A percentile compares a stretch with the other conserved stretches of the same genome.
Conservation (phyloP, 2,888 invertebrate genomes). For the Hypomecis punctinalis region DNA sequence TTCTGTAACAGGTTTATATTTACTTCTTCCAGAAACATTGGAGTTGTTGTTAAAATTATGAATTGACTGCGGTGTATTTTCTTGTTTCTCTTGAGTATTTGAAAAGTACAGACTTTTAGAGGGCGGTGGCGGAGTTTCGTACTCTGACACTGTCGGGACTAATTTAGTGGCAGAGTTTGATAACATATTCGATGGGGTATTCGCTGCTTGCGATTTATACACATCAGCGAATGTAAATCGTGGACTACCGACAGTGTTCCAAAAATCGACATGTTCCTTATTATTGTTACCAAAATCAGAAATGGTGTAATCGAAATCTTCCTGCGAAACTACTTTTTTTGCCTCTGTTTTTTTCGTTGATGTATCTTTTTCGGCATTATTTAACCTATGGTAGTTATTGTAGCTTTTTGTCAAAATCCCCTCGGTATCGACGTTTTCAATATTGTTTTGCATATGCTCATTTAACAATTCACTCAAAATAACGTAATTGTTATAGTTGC, state of each 20-base stretch:
- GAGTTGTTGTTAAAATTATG: constrained; percentile 45
- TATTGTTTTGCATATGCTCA: constrained; percentile 59
- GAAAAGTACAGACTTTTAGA: constrained; percentile 43
- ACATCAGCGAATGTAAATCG: constrained; percentile 47
- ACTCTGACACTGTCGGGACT: constrained; percentile 57
- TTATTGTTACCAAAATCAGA: constrained; percentile 37
- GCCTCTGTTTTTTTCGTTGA: constrained; percentile 23
- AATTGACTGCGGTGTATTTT: constrained; percentile 37
- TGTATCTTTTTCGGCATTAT: constrained; percentile 46
- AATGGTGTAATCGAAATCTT: constrained; percentile 51
- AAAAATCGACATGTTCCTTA: constrained; percentile 54
- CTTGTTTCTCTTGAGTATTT: constrained; percentile 42
- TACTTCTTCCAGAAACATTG: constrained; percentile 17
- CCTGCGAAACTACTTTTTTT: constrained; percentile 49
- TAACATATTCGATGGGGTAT: constrained; percentile 35
- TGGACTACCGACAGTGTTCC: constrained; percentile 56
- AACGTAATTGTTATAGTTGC: constrained; percentile 59
- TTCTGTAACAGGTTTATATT: constrained; percentile 36
- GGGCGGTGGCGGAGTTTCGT: constrained; percentile 68
- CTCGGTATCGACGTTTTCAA: constrained; percentile 50
- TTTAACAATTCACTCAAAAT: constrained; percentile 65
- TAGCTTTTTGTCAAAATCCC: constrained; percentile 50
- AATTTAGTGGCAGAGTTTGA: constrained; percentile 46
- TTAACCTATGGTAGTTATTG: constrained; percentile 55
- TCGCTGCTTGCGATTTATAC: constrained; percentile 45